These are phyloP conservation scores for Darevskia nairensis DNA, from an alignment of 2,797 vertebrate species.

Conservation along the genomic window DNA sequence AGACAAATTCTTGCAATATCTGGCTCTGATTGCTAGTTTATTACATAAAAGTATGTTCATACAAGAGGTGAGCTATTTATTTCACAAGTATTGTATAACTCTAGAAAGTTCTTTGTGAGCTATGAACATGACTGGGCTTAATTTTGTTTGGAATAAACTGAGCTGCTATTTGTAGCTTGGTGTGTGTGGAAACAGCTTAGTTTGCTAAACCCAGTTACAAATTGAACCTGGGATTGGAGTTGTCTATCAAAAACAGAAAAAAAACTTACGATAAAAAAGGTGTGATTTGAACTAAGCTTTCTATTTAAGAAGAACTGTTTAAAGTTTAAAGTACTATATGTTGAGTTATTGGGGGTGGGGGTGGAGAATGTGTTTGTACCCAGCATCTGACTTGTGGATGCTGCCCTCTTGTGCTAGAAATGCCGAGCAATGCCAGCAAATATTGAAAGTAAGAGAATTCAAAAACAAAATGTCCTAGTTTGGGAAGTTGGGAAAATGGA, in stretches of 20 bases:
- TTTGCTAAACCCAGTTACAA: neutral
- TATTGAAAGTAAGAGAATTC: neutral
- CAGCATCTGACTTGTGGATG: neutral
- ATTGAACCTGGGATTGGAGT: neutral
- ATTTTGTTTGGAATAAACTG: neutral
- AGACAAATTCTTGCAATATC: neutral
- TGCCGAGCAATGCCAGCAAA: neutral
- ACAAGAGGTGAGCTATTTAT: neutral
- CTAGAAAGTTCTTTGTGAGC: neutral
- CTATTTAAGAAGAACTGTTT: neutral
- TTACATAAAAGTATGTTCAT: neutral
- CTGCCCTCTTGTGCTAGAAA: conserved; percentile 27
- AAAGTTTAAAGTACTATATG: neutral
- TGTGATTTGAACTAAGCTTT: neutral
- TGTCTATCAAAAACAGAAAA: neutral
- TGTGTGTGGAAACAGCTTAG: neutral
- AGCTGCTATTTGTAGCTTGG: neutral
- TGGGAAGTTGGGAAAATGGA: neutral
- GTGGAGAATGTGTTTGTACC: neutral
- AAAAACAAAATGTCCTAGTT: neutral
- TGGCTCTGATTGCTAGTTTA: neutral
- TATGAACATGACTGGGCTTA: neutral
- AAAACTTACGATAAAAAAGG: neutral
- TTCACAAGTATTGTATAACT: neutral
- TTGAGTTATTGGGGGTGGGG: neutral